A percentile compares a stretch with the other conserved stretches of the same genome.
These are phyloP conservation scores for Catharus ustulatus DNA, from an alignment of 2,797 vertebrate genomes.

Conservation along the genomic window DNA sequence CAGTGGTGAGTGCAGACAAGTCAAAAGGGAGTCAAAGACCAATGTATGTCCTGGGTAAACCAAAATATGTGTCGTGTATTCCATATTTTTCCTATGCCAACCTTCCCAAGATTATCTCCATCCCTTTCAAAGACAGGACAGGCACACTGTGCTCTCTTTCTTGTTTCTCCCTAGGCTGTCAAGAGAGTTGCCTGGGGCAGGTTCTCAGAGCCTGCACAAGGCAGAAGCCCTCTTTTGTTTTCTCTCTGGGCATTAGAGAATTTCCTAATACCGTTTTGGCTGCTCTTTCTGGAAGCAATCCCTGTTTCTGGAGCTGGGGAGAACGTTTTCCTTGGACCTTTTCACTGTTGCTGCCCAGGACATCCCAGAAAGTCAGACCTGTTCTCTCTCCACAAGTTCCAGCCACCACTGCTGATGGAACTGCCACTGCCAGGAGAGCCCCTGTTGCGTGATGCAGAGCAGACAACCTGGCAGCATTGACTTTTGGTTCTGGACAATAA, in stretches of 20 bases:
- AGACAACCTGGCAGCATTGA: rapidly evolving
- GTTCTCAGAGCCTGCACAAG: not conserved
- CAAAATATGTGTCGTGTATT: not conserved
- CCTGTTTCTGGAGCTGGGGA: not conserved
- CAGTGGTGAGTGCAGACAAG: not conserved
- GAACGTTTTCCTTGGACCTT: not conserved
- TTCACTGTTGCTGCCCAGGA: not conserved
- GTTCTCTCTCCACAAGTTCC: not conserved
- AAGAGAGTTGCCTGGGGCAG: not conserved
- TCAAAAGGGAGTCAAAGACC: not conserved
- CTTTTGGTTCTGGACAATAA: not conserved
- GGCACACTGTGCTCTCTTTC: not conserved
- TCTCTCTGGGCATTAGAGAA: not conserved
- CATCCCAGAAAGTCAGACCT: rapidly evolving
- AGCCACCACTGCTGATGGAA: not conserved
- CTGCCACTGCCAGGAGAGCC: not conserved
- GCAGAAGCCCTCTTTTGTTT: not conserved
- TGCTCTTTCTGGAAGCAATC: not conserved
- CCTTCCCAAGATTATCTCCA: not conserved
- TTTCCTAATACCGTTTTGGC: not conserved
- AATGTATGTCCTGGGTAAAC: not conserved
- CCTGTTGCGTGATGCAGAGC: not conserved
- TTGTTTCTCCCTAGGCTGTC: not conserved
- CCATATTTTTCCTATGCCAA: not conserved
- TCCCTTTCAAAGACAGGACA: not conserved